Evolutionary conservation across 1,140 invertebrate genomes (phyloP), one percentile per base, ranked within the genome.

Genomic region (Drosophila biarmipes): DNA sequence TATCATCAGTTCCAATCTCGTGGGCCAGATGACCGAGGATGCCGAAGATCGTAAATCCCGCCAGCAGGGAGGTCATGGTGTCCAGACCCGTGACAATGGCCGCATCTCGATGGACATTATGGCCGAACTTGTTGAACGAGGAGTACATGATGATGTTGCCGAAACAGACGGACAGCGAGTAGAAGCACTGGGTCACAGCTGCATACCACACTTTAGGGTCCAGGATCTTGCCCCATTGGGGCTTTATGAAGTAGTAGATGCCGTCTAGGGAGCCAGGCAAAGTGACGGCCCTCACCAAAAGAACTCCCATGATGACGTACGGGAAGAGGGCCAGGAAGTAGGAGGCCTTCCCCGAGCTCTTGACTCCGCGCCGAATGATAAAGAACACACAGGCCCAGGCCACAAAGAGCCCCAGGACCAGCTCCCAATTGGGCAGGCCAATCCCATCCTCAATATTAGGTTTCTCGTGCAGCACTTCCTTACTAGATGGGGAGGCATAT

Each of bases 251-350:
- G 82, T 95, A 97, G 6, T 95, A 90, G 52, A 98, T 96, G 12
- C 97, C 97, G 42, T 95, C 93, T 0, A 90, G 90, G 1, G 97
- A 96, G 1, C 97, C 97, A 0, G 95, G 94, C 54, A 98, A 91
- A 0, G 96, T 96, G 92, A 96, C 80, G 93, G 96, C 87, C 93
- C 93, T 79, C 2, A 96, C 94, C 3, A 98, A 92, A 1, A 98
- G 92, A 2, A 96, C 95, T 0, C 96, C 92, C 91, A 98, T 94
- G n/a, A 98, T 94, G 0, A 97, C 93, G 86, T 98, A 98, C 0
- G 97, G 97, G 82, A 98, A 98, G 1, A 97, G 89, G 0, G 97
- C 97, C 0, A 97, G 94, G 90, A 98, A 97, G 79, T 97, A 98
- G 0, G 96, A 95, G 0, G 95, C 95, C 92, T 96, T 96, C 37